These are phyloP conservation scores for Vicugna pacos DNA, from an alignment of 2,113 vertebrate genomes.

Conservation along the genomic window DNA sequence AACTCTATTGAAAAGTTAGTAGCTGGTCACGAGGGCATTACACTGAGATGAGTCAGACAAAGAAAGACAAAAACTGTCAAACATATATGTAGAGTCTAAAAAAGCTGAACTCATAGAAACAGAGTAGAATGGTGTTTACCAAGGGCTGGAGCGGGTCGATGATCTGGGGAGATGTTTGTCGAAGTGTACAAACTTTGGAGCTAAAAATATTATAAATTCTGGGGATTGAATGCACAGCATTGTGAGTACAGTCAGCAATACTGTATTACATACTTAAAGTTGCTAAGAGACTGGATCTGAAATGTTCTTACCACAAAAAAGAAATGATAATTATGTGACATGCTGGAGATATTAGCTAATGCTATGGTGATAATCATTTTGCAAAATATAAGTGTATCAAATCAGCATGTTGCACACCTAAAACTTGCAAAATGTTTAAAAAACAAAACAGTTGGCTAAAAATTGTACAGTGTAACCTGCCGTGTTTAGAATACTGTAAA, in stretches of 20 bases:
- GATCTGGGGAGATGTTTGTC: neutral
- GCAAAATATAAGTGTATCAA: neutral
- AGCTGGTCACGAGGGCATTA: neutral
- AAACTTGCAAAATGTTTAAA: neutral
- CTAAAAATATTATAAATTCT: neutral
- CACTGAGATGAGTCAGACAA: neutral
- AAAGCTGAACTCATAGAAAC: neutral
- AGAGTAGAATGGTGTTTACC: neutral
- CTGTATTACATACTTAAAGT: neutral
- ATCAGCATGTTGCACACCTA: neutral
- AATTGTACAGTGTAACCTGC: neutral
- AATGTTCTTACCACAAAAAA: neutral
- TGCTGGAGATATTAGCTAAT: neutral
- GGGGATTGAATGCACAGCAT: neutral
- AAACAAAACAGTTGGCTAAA: neutral
- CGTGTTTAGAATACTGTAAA: neutral
- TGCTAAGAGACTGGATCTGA: neutral
- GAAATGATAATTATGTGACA: neutral
- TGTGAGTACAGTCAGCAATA: too few relatives aligned
- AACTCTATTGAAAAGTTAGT: neutral
- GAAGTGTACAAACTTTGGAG: neutral
- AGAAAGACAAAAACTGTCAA: neutral
- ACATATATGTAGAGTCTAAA: neutral
- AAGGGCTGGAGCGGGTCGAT: rapidly evolving
- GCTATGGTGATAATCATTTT: neutral